Evolutionary conservation across 2,113 vertebrate species (phyloP), one percentile per base, ranked within the genome.

Genomic region (Engraulis encrasicolus): DNA sequence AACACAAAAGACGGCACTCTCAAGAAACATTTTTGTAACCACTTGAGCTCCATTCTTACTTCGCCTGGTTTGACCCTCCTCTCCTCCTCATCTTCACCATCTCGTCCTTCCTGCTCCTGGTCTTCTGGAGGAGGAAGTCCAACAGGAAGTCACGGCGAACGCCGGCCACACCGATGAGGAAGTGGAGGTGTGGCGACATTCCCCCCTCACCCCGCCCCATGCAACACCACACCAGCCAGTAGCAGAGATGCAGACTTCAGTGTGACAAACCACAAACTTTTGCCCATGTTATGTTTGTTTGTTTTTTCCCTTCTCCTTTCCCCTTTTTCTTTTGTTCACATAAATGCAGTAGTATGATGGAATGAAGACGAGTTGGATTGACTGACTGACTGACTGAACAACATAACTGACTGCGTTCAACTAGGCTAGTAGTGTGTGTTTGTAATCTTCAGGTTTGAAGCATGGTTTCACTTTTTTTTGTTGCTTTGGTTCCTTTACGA

Each of bases 11-110:
- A 81, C 80, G 36, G 31, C 84, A 37, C 54, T 40, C 71, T 77
- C 36, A 83, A 86, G 82, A 83, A 49, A 49, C 38, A 54, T 74
- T 78, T 78, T n/a, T n/a, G n/a, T n/a, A n/a, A 82, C 36, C 85
- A 83, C 45, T 40, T 36, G 36, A 50, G 37, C 45, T 74, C 80
- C 34, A 23, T 78, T 31, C 5, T 50, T 61, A 36, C 79, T 87
- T 81, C 19, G 12, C 48, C 36, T 38, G 50, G 49, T 71, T 49
- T 31, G 80, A 45, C 78, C 77, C 31, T 50, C 34, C 27, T 82
- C 38, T 78, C 82, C 38, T 83, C 58, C 78, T 80, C 31, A 50
- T 49, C 27, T 82, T 23, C 81, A 82, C 52, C 50, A 50, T 40
- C 78, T 79, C 84, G 71, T 85, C 61, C 49, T 50, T 40, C 50